A percentile compares a stretch with the other conserved stretches of the same genome.
phyloP scores from a whole-genome alignment of 1,140 invertebrate genomes.

The Papilio helenus region DNA sequence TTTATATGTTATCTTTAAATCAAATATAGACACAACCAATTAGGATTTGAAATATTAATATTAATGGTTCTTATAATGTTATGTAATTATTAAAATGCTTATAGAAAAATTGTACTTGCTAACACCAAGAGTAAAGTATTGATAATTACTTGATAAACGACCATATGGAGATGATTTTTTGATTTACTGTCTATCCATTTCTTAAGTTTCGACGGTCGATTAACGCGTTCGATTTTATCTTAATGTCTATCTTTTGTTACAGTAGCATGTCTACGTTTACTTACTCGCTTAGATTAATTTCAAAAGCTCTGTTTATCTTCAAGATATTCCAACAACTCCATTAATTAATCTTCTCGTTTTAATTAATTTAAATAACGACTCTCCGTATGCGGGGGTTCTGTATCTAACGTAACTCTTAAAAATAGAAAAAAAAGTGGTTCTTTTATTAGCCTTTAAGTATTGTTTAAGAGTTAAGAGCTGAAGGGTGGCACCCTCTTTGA shows the following conservation, averaged over 20 bases:
- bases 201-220: not conserved
- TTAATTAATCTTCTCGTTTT: slow-evolving; percentile 59
- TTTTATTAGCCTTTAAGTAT: slow-evolving; percentile 77
- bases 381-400: slow-evolving; percentile 46
- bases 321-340: slow-evolving; percentile 43
- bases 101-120: too few species aligned
- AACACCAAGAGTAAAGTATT: not conserved
- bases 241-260: slow-evolving; percentile 1
- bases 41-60: not conserved
- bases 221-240: not conserved
- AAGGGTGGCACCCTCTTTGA: slow-evolving; percentile 62
- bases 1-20: not conserved
- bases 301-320: slow-evolving; percentile 39
- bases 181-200: not conserved
- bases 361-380: slow-evolving; percentile 68
- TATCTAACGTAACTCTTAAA: slow-evolving; percentile 57
- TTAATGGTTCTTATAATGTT: not conserved
- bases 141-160: not conserved
- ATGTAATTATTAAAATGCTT: too few species aligned
- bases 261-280: slow-evolving; percentile 3
- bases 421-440: slow-evolving; percentile 70
- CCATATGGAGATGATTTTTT: not conserved
- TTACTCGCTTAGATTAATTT: slow-evolving; percentile 11
- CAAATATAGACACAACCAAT: not conserved
- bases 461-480: slow-evolving; percentile 73